Base-by-base conservation (phyloP, 2,888 invertebrate species). In the Amblyteles armatorius region DNA sequence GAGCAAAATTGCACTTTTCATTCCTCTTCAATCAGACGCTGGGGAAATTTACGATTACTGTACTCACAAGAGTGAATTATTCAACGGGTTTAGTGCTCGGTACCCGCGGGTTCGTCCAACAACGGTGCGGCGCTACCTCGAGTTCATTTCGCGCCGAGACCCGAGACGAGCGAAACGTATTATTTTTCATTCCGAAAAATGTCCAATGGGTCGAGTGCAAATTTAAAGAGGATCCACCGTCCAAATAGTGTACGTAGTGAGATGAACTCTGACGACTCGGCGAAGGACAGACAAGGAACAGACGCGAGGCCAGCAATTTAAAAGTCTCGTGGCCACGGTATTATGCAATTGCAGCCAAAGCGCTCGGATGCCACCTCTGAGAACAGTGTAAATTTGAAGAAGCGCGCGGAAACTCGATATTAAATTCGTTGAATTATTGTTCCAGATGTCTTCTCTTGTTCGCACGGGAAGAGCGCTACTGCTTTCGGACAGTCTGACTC, bases 1-100 rank as follows among this genome's bases (percentile, higher is more conserved):
- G 74, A 71, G 73, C 74, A 69, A 74, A 83, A 79, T 74, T 83
- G 83, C 83, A 74, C 79, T 83, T 83, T 83, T 83, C 83, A 74
- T 83, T 83, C 74, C 83, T 83, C 83, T 83, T 83, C 83, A 83
- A 83, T 83, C 83, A 83, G 83, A 79, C 83, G 74, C 83, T 74
- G 52, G 83, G 83, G 83, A 83, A 83, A 83, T 83, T 79, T 79
- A 83, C 74, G 83, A 83, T 83, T 79, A 83, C 83, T 79, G 74
- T 83, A 83, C 83, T 74, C 79, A 68, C 74, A 73, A 73, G 83
- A 74, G 83, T 83, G 83, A 83, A 83, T 83, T 83, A 83, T 83
- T 83, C 83, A 83, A 79, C 79, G 79, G 71, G 69, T 69, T 79
- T 63, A 68, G 79, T 73, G 73, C 72, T 68, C 78, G 68, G 29